Evolutionary conservation across 1,140 invertebrate species (phyloP).

Genomic region (Augochlora pura): DNA sequence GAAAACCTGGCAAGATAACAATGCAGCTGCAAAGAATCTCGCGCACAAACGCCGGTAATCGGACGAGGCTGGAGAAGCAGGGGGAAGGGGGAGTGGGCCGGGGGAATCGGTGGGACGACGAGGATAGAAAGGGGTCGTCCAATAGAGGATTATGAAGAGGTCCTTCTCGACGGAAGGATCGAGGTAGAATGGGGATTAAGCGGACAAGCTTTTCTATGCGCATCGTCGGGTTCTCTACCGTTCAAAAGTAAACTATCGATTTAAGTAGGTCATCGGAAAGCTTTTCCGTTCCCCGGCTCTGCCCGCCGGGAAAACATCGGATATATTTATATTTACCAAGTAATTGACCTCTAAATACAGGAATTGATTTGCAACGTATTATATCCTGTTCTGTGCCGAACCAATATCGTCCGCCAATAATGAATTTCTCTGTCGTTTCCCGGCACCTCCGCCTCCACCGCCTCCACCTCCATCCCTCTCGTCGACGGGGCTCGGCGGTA

Average conservation of each 20-base stretch:
- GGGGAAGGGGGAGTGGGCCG: no score
- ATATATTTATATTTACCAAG: neutral
- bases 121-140: constrained; percentile 3
- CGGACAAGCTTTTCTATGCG: neutral
- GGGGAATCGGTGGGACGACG: neutral
- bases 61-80: neutral
- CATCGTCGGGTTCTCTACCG: neutral
- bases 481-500: neutral
- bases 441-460: no score
- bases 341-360: neutral
- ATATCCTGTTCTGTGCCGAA: neutral
- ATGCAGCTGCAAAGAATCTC: no score
- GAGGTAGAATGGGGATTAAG: constrained; percentile 3
- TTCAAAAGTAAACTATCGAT: constrained; percentile 28
- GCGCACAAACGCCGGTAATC: neutral
- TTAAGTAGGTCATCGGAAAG: constrained; percentile 9
- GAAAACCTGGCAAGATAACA: neutral
- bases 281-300: no score
- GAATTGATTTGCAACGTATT: neutral
- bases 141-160: constrained; percentile 25
- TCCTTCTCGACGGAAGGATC: constrained; percentile 3
- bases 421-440: neutral
- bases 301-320: neutral
- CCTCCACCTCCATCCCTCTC: no score
- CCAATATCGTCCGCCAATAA: neutral